Percentiles rank a stretch among this genome's conserved stretches.
Evolutionary conservation across 1,140 invertebrate genomes (phyloP).

Genomic region (Eumaeus atala): DNA sequence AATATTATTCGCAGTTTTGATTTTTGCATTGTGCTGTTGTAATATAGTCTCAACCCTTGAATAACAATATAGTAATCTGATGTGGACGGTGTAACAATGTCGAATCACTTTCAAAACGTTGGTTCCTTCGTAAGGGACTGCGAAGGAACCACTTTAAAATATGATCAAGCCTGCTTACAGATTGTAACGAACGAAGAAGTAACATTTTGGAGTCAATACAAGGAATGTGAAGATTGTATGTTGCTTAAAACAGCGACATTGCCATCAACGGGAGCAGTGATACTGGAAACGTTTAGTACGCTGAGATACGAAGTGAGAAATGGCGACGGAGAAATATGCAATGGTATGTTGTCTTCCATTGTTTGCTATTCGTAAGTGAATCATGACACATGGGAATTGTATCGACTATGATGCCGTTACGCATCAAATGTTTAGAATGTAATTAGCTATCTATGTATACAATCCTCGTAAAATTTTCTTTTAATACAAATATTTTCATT

Average conservation of each 20-base stretch:
- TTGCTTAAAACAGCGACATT: slow-evolving; percentile 38
- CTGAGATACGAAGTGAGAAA: slow-evolving; percentile 47
- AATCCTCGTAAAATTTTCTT: not conserved
- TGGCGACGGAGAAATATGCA: slow-evolving; percentile 48
- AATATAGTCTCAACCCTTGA: no score
- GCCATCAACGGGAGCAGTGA: slow-evolving; percentile 28
- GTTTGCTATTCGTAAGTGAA: not conserved
- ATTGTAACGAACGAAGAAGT: slow-evolving; percentile 42
- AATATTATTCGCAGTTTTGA: no score
- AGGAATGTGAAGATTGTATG: slow-evolving; percentile 58
- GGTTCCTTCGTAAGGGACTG: slow-evolving; percentile 48
- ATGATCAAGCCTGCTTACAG: slow-evolving; percentile 60
- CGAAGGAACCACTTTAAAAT: slow-evolving; percentile 39
- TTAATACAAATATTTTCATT: not conserved
- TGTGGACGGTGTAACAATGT: not conserved
- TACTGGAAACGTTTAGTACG: slow-evolving; percentile 50
- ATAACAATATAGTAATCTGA: not conserved
- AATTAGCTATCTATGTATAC: no score
- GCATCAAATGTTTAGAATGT: slow-evolving; percentile 10
- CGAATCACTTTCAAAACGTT: slow-evolving; percentile 45
- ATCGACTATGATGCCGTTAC: slow-evolving; percentile 7
- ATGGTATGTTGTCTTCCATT: slow-evolving; percentile 41
- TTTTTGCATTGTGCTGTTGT: slow-evolving; percentile 19
- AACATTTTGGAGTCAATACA: slow-evolving; percentile 55
- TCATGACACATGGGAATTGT: slow-evolving; percentile 12